These are phyloP conservation scores for Megaceryle maxima DNA, from an alignment of 2,113 vertebrate species.

Conservation along the genomic window DNA sequence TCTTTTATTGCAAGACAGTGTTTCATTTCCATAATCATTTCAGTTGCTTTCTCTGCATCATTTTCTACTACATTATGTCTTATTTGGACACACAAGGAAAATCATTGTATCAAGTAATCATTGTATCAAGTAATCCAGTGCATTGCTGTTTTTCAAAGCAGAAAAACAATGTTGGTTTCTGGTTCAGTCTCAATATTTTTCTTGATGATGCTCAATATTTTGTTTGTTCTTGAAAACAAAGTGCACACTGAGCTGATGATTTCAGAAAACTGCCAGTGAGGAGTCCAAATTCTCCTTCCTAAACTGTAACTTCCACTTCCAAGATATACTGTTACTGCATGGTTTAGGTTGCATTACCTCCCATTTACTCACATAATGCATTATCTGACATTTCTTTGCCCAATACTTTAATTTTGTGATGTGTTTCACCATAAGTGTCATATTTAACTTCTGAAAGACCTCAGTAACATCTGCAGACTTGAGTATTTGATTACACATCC, in stretches of 20 bases:
- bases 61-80: neutral
- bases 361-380: neutral
- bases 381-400: neutral
- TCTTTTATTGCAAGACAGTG: neutral
- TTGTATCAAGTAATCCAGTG: neutral
- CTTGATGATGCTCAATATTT: neutral
- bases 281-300: neutral
- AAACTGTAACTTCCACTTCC: neutral
- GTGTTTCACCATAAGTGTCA: neutral
- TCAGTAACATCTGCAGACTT: neutral
- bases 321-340: neutral
- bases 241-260: neutral
- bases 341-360: neutral
- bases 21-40: neutral
- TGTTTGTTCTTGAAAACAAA: neutral
- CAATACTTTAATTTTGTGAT: neutral
- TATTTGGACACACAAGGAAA: neutral
- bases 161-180: neutral
- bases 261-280: neutral
- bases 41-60: neutral
- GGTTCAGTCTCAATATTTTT: neutral
- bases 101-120: neutral
- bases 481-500: neutral
- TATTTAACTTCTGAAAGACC: neutral
- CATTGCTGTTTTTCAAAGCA: neutral